phyloP scores from a whole-genome alignment of 2,113 vertebrate species.

The Zingel zingel region DNA sequence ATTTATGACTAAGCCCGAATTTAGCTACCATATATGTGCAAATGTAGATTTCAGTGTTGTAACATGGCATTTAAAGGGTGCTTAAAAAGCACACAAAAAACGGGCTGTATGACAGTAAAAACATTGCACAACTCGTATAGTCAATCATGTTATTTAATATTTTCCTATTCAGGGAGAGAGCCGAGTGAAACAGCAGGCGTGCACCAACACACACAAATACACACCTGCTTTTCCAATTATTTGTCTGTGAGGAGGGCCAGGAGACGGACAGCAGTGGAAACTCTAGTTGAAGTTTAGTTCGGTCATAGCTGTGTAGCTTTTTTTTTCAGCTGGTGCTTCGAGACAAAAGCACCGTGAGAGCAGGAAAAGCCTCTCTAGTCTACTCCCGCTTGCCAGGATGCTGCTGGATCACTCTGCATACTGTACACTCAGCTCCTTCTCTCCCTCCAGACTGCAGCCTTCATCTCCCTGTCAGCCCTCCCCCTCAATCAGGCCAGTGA shows the following conservation, averaged over 20 bases:
- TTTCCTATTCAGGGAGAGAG: slow-evolving; percentile 61
- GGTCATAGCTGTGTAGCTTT: slow-evolving; percentile 7
- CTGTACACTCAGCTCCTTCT: slow-evolving; percentile 13
- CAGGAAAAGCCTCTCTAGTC: slow-evolving; percentile 36
- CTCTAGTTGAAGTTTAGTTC: slow-evolving; percentile 40
- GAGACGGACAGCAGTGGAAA: slow-evolving; percentile 72
- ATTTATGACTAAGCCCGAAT: background rate
- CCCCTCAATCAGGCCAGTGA: background rate
- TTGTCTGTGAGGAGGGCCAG: slow-evolving; percentile 35
- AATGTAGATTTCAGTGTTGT: slow-evolving; percentile 10
- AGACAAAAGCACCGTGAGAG: slow-evolving; percentile 59
- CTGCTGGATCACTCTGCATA: slow-evolving; percentile 40
- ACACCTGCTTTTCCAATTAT: slow-evolving; percentile 70
- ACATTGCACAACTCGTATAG: slow-evolving; percentile 57
- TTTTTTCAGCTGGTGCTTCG: slow-evolving; percentile 7
- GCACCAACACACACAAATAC: slow-evolving; percentile 18
- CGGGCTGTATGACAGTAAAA: slow-evolving; percentile 50
- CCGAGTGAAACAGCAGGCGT: slow-evolving; percentile 48
- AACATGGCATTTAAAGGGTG: slow-evolving; percentile 13
- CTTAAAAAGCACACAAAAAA: slow-evolving; percentile 8
- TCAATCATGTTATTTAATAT: slow-evolving; percentile 67
- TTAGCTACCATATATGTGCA: background rate
- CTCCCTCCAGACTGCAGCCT: slow-evolving; percentile 25
- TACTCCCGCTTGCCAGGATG: slow-evolving; percentile 32
- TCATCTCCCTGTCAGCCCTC: slow-evolving; percentile 31